phyloP scores from a whole-genome alignment of 2,113 vertebrate species.

The Mirounga angustirostris region DNA sequence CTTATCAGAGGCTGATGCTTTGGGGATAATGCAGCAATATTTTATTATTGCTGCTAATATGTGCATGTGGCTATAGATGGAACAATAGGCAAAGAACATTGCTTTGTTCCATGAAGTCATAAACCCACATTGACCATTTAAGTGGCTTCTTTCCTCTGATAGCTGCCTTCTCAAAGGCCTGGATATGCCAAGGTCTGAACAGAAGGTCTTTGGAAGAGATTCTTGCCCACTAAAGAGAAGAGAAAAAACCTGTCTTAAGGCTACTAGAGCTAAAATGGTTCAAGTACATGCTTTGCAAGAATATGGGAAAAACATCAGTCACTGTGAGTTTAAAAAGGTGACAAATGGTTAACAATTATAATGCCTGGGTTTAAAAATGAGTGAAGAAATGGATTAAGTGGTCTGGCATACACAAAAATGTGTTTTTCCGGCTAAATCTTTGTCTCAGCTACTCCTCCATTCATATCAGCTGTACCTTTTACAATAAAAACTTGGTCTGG shows the following conservation, averaged over 20 bases:
- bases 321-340: constrained; percentile 78
- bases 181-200: constrained; percentile 5
- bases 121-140: constrained; percentile 75
- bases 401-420: constrained; percentile 56
- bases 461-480: constrained; percentile 67
- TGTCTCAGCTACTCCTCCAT: constrained; percentile 54
- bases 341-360: constrained; percentile 77
- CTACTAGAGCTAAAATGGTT: constrained; percentile 65
- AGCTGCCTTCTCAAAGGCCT: constrained; percentile 76
- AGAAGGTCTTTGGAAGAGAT: neutral
- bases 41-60: constrained; percentile 85
- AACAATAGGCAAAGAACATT: constrained; percentile 73
- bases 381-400: constrained; percentile 62
- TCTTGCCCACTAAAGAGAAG: constrained; percentile 71
- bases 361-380: constrained; percentile 65
- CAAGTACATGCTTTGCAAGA: constrained; percentile 48
- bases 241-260: constrained; percentile 77
- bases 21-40: constrained; percentile 76
- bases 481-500: constrained; percentile 75
- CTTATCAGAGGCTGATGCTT: constrained; percentile 74
- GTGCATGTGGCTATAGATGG: constrained; percentile 77
- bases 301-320: constrained; percentile 62
- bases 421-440: constrained; percentile 59
- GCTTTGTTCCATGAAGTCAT: constrained; percentile 79
- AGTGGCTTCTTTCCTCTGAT: neutral